Evolutionary conservation across 2,888 invertebrate genomes (phyloP).

Genomic region (Papilio gigon): DNA sequence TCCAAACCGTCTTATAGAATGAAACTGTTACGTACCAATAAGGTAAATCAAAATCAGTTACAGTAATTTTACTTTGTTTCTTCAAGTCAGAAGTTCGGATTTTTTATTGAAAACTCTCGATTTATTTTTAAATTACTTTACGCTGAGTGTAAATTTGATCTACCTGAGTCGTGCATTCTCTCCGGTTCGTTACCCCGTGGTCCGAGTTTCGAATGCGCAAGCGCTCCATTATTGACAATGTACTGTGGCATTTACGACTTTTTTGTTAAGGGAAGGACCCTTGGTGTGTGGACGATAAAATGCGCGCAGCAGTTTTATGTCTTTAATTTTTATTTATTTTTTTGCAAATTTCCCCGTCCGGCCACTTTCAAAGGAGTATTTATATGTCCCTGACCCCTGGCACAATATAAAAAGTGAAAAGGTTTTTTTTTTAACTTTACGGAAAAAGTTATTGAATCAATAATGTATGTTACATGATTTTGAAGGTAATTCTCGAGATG

Average conservation of each 20-base stretch:
- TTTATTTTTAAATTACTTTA: conserved; percentile 50
- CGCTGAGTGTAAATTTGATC: conserved; percentile 54
- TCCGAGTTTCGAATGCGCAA: conserved; percentile 42
- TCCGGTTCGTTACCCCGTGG: conserved; percentile 63
- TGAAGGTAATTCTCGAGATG: background rate
- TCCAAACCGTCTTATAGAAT: background rate
- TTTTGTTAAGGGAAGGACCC: conserved; percentile 49
- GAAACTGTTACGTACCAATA: background rate
- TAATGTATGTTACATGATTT: background rate
- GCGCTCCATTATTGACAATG: conserved; percentile 65
- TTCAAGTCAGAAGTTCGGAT: background rate
- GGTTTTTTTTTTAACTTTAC: background rate
- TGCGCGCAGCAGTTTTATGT: conserved; percentile 30
- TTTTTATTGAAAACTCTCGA: conserved; percentile 25
- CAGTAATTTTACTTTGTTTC: background rate
- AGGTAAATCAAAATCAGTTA: background rate
- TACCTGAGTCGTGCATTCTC: conserved; percentile 51
- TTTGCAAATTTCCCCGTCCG: conserved; percentile 12
- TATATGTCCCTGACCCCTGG: conserved; percentile 8
- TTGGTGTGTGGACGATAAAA: conserved; percentile 41
- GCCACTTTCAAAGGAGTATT: conserved; percentile 15
- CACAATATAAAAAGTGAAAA: conserved; percentile 28
- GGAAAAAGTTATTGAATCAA: background rate
- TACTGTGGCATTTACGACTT: conserved; percentile 58
- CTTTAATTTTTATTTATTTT: conserved; percentile 29